These are phyloP conservation scores for Chelon labrosus DNA, from an alignment of 2,797 vertebrate species.

Conservation along the genomic window DNA sequence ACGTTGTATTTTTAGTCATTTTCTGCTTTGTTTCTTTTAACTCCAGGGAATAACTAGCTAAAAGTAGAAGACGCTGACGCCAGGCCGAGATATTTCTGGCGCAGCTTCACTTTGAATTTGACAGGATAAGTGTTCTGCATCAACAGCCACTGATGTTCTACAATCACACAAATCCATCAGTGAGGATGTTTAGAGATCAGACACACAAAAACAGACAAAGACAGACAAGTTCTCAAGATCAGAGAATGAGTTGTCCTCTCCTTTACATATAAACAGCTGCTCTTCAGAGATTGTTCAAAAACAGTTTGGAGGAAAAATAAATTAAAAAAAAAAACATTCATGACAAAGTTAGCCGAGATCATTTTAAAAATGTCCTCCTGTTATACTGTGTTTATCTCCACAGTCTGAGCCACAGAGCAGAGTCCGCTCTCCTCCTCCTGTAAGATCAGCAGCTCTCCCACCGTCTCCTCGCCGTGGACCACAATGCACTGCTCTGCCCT, in stretches of 20 bases:
- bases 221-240: too few relatives aligned
- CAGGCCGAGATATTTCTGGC: constrained; percentile 4
- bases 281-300: constrained; percentile 7
- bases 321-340: background rate
- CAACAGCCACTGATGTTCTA: background rate
- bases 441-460: constrained; percentile 72
- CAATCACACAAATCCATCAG: background rate
- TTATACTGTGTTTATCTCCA: constrained; percentile 71
- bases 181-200: background rate
- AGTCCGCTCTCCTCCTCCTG: constrained; percentile 66
- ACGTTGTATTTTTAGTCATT: background rate
- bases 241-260: background rate
- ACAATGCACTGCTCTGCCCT: constrained; percentile 75
- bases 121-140: background rate
- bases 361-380: background rate
- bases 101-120: background rate
- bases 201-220: too few relatives aligned
- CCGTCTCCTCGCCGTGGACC: constrained; percentile 62
- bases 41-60: background rate
- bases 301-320: constrained; percentile 1
- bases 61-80: background rate
- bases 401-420: constrained; percentile 76
- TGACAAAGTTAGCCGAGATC: background rate
- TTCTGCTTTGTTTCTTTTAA: background rate
- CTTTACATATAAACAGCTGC: background rate